Base-by-base conservation (phyloP, 2,888 invertebrate species). In the Caenorhabditis uteleia region DNA sequence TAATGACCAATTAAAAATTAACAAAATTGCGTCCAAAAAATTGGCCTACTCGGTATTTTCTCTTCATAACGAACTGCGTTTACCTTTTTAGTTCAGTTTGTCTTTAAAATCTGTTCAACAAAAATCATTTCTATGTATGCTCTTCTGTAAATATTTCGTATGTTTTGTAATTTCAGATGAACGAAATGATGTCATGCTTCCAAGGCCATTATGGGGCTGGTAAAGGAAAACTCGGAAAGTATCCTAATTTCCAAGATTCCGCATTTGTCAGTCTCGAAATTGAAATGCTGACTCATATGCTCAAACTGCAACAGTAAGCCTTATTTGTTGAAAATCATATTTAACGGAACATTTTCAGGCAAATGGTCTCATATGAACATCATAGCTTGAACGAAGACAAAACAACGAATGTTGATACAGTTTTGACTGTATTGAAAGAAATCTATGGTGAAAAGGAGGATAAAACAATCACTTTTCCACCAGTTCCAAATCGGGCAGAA, bases 241-340 rank as follows among this genome's bases (percentile, higher is more conserved):
- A 14, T 53, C n/a, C n/a, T n/a, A n/a, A n/a, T n/a, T n/a, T n/a
- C 5, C 33, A 48, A 12, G 62, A 62, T 26, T 20, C 43, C 16
- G 56, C 56, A 2, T 49, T 42, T 31, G 46, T 56, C 1, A 47
- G 36, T 8, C 43, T 47, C 7, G 62, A 62, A 43, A 27, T 56
- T 3, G 62, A 62, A 23, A 62, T 62, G 62, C 50, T 62, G 27
- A 39, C 54, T 18, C 62, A 62, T 48, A 26, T 62, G 23, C 48
- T 56, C 2, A 62, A 39, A 31, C n/a, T 56, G 10, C 62, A 62
- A 43, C 43, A 56, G 62, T 62, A 12, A 44, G 47, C 54, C 33
- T 31, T 31, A 20, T 36, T 31, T 10, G 7, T 21, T 6, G 25
- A 42, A 42, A 42, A 42, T 42, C 42, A 7, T 10, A 43, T 26